phyloP scores from a whole-genome alignment of 2,888 invertebrate species.

The Dasypogon diadema region DNA sequence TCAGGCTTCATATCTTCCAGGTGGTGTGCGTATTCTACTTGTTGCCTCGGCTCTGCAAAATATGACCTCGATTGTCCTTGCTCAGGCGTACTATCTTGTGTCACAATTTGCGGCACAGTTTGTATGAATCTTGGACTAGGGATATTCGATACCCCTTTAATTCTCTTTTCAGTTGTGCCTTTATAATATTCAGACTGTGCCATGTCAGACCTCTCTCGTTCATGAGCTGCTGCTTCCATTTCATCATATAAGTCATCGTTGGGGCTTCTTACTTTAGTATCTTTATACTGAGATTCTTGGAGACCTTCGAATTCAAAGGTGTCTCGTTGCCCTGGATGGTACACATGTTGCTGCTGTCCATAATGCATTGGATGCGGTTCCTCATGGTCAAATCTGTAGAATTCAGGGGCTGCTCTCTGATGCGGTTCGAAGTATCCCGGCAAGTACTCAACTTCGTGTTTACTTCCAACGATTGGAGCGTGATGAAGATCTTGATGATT shows the following conservation, averaged over 20 bases:
- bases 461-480: not conserved
- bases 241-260: not conserved
- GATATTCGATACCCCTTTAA: not conserved
- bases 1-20: not conserved
- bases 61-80: no score
- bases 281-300: not conserved
- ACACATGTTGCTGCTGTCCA: not conserved
- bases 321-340: not conserved
- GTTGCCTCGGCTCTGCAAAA: no score
- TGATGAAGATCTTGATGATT: not conserved
- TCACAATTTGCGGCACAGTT: no score
- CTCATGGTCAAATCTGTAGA: not conserved
- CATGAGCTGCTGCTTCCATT: not conserved
- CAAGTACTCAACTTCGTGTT: not conserved
- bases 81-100: no score
- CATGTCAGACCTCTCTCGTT: not conserved
- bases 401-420: not conserved
- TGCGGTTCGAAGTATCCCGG: not conserved
- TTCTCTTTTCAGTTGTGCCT: not conserved
- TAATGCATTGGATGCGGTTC: not conserved
- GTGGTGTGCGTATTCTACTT: not conserved
- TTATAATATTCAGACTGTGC: not conserved
- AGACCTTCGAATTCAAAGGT: slow-evolving; percentile 11
- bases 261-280: not conserved
- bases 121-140: not conserved